phyloP scores from a whole-genome alignment of 2,888 invertebrate species.

The Melinopterus prodromus region DNA sequence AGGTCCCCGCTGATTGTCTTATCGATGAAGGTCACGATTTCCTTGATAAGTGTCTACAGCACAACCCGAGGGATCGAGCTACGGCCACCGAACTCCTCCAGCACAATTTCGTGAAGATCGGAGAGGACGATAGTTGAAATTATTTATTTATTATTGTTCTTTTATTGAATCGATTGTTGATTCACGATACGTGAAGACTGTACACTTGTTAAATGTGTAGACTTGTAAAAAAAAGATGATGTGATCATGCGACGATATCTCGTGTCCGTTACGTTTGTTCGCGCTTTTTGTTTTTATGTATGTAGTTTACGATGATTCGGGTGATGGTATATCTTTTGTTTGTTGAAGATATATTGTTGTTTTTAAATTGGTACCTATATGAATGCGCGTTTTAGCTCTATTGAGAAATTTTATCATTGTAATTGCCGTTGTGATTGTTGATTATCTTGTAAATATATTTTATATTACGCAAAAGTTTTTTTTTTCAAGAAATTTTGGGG shows the following conservation, averaged over 20 bases:
- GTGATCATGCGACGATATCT: not conserved
- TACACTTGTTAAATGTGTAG: not conserved
- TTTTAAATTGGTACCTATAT: not conserved
- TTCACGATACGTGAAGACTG: constrained; percentile 15
- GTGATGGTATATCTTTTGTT: constrained; percentile 4
- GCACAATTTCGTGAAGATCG: constrained; percentile 79
- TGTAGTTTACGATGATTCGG: not conserved
- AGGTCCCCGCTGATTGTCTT: constrained; percentile 75
- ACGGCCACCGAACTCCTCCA: constrained; percentile 75
- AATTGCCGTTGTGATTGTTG: not conserved
- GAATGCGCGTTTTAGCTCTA: not conserved
- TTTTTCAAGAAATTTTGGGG: too few relatives aligned
- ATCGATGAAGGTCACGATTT: constrained; percentile 87
- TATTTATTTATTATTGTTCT: not conserved
- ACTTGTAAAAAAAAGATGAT: not conserved
- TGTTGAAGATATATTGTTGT: not conserved
- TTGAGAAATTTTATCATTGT: not conserved
- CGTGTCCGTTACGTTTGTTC: not conserved
- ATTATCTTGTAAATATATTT: not conserved
- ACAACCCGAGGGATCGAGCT: constrained; percentile 79
- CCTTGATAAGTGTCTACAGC: constrained; percentile 79
- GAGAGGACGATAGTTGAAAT: constrained; percentile 47
- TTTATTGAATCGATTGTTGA: not conserved
- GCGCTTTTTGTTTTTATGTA: not conserved
- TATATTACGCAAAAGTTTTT: not conserved